Evolutionary conservation across 2,888 invertebrate genomes (phyloP).

Genomic region (Cataglyphis cursor): DNA sequence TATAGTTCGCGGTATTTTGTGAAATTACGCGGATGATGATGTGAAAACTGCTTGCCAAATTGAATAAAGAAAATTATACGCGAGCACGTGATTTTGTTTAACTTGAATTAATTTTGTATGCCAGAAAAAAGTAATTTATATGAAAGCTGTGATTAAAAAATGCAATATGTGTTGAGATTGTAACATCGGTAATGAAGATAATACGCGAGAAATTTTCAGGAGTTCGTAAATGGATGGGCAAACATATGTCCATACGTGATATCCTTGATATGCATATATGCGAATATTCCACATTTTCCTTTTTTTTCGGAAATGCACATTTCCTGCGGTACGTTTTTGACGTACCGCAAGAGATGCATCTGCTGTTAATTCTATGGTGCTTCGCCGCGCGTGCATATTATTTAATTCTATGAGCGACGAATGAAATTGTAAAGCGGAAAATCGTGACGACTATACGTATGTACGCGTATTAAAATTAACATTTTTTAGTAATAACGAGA

Average conservation of each 20-base stretch:
- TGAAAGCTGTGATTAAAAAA: not conserved
- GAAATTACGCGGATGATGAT: not conserved
- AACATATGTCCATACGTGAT: not conserved
- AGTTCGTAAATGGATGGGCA: conserved; percentile 13
- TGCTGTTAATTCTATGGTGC: conserved; percentile 9
- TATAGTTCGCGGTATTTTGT: not conserved
- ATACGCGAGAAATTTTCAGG: conserved; percentile 40
- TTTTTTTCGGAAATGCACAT: conserved; percentile 21
- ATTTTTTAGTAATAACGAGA: not conserved
- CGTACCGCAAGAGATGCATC: conserved; percentile 18
- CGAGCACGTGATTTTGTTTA: not conserved
- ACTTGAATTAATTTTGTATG: conserved; percentile 33
- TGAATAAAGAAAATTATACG: not conserved
- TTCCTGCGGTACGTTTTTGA: conserved; percentile 39
- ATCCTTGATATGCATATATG: not conserved
- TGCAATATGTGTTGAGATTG: conserved; percentile 15
- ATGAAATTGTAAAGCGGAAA: conserved; percentile 10
- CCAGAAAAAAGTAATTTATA: conserved; percentile 26
- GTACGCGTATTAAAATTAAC: conserved; percentile 24
- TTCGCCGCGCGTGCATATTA: conserved; percentile 14
- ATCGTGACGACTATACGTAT: not conserved
- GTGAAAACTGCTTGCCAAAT: not conserved
- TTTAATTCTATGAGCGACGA: conserved; percentile 20
- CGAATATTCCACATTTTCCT: not conserved
- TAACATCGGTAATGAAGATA: conserved; percentile 29